Percentiles rank a stretch among this genome's conserved stretches.
phyloP scores from a whole-genome alignment of 2,888 invertebrate genomes.

The Sphaerophoria taeniata region DNA sequence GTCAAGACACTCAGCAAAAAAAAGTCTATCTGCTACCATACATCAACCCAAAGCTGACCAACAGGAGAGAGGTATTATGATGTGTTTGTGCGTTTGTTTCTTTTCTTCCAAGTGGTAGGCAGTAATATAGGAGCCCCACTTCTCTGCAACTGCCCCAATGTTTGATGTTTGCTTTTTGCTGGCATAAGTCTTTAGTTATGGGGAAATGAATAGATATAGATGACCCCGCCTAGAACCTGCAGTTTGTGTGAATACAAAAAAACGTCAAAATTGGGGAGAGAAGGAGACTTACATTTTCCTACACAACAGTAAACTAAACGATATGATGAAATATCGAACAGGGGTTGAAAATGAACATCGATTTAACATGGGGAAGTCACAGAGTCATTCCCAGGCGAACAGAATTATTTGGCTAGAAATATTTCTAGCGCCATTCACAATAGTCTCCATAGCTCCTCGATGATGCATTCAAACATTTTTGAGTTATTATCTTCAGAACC shows the following conservation, averaged over 20 bases:
- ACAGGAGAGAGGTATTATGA: not conserved
- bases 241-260: not conserved
- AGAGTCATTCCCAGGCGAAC: conserved; percentile 80
- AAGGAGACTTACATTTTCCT: conserved; percentile 44
- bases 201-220: conserved; percentile 14
- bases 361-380: conserved; percentile 82
- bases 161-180: not conserved
- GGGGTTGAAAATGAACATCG: conserved; percentile 68
- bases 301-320: not conserved
- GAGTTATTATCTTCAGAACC: not conserved
- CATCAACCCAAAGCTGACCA: conserved; percentile 14
- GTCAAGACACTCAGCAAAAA: not conserved
- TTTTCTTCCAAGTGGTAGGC: too few relatives aligned
- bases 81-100: too few relatives aligned
- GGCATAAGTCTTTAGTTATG: conserved; percentile 14
- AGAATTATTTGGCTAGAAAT: conserved; percentile 66
- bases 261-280: conserved; percentile 25
- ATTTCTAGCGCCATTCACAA: conserved; percentile 25
- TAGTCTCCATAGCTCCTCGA: not conserved
- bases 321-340: conserved; percentile 52
- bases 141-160: too few relatives aligned
- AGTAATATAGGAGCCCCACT: too few relatives aligned
- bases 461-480: not conserved
- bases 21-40: not conserved
- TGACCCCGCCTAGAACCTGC: conserved; percentile 12